phyloP scores from a whole-genome alignment of 2,888 invertebrate species.

The Abrostola triplasia region DNA sequence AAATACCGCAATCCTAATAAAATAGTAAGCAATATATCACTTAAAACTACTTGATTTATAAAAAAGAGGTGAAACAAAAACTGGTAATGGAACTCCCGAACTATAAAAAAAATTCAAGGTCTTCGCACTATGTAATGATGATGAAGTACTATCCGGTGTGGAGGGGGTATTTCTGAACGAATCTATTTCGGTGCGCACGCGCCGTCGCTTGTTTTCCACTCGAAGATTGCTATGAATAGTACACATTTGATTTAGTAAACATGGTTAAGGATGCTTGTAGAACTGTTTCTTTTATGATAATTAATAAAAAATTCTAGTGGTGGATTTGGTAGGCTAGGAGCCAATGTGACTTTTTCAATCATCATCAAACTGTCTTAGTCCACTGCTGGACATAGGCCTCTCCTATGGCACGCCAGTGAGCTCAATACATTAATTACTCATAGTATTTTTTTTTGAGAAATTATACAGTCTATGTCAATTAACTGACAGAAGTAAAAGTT shows the following conservation, averaged over 20 bases:
- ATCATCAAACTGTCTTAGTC: too few species aligned
- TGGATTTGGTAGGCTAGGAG: background rate
- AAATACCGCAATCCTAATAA: too few species aligned
- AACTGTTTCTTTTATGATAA: background rate
- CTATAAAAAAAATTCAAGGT: background rate
- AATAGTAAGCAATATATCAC: too few species aligned
- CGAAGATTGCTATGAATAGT: constrained; percentile 25
- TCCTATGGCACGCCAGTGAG: too few species aligned
- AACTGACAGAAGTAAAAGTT: too few species aligned
- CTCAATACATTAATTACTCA: too few species aligned
- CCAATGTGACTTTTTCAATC: background rate
- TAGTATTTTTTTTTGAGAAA: too few species aligned
- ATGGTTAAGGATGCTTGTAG: constrained; percentile 1
- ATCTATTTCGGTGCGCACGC: constrained; percentile 34
- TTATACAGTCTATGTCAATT: too few species aligned
- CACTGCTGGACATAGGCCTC: too few species aligned
- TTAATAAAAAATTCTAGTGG: too few species aligned
- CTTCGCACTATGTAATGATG: constrained; percentile 5
- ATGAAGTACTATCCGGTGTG: background rate
- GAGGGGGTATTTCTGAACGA: constrained; percentile 10
- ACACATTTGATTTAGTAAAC: constrained; percentile 31
- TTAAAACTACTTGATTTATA: too few species aligned
- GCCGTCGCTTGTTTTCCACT: constrained; percentile 31
- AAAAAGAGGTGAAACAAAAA: too few species aligned
- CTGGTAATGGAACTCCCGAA: background rate